These are phyloP conservation scores for Drosophila sucinea DNA, from an alignment of 1,140 invertebrate species.

Conservation along the genomic window DNA sequence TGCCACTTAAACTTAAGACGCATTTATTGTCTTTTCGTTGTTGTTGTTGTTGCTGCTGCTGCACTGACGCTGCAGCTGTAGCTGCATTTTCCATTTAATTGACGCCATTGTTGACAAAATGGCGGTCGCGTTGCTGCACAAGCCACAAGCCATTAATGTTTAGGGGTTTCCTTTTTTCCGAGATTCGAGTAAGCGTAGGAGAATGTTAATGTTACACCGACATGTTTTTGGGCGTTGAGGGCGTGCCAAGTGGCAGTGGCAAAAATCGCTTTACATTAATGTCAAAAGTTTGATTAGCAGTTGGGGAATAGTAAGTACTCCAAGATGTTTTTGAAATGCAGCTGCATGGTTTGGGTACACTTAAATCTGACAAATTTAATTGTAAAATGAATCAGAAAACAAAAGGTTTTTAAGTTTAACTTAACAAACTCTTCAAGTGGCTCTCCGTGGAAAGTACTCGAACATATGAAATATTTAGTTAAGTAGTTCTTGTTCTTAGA, in stretches of 20 bases:
- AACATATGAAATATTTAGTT: too few species aligned
- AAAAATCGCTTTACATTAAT: constrained; percentile 50
- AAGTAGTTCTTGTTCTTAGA: too few species aligned
- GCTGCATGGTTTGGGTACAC: neutral
- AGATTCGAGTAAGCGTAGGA: neutral
- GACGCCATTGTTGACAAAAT: constrained; percentile 80
- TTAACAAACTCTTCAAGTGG: too few species aligned
- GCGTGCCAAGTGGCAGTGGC: constrained; percentile 25
- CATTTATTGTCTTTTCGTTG: constrained; percentile 73
- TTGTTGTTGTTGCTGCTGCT: constrained; percentile 20
- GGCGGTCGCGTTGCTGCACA: constrained; percentile 53
- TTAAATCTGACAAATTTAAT: neutral
- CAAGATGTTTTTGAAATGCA: neutral
- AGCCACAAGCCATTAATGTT: constrained; percentile 71
- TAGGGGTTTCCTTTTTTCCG: constrained; percentile 23
- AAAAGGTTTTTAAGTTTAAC: too few species aligned
- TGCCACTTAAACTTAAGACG: constrained; percentile 80
- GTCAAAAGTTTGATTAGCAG: constrained; percentile 33
- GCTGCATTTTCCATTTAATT: constrained; percentile 80
- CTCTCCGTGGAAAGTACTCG: too few species aligned
- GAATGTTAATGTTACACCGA: constrained; percentile 21
- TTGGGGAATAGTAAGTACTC: neutral
- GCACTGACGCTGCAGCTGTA: constrained; percentile 28
- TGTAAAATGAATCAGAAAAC: neutral
- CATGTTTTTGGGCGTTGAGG: constrained; percentile 36